phyloP scores from a whole-genome alignment of 2,888 invertebrate genomes.

The Hypercompe scribonia region DNA sequence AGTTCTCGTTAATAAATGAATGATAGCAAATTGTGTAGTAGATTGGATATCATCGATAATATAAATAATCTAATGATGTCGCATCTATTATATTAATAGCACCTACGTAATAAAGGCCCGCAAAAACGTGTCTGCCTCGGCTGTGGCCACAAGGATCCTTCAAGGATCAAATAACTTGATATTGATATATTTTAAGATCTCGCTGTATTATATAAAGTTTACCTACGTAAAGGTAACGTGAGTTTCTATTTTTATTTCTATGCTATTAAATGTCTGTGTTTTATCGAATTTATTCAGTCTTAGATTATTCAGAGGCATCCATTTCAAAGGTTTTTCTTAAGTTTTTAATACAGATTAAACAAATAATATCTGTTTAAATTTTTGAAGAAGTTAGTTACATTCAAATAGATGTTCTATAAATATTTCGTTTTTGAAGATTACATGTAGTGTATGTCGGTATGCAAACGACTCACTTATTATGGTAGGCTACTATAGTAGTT shows the following conservation, averaged over 20 bases:
- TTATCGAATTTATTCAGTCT: neutral
- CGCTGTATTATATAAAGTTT: neutral
- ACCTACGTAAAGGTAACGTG: neutral
- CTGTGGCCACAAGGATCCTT: neutral
- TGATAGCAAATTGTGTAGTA: neutral
- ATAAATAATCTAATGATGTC: neutral
- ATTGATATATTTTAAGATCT: constrained; percentile 2
- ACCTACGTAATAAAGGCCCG: constrained; percentile 20
- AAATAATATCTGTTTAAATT: neutral
- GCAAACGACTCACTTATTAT: too few species aligned
- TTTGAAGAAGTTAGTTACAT: neutral
- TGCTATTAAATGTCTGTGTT: neutral
- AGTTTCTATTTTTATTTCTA: neutral
- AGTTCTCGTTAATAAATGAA: neutral
- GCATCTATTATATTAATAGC: neutral
- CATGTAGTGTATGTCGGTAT: neutral
- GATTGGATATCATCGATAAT: neutral
- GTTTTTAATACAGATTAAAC: neutral
- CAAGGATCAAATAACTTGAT: constrained; percentile 12
- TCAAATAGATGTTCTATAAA: neutral
- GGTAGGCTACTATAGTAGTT: too few species aligned
- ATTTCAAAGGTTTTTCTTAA: neutral
- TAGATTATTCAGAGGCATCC: neutral
- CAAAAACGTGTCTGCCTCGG: constrained; percentile 21
- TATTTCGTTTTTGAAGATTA: neutral